Conservation (phyloP, 2,797 vertebrate species). For the Bradypus variegatus region DNA sequence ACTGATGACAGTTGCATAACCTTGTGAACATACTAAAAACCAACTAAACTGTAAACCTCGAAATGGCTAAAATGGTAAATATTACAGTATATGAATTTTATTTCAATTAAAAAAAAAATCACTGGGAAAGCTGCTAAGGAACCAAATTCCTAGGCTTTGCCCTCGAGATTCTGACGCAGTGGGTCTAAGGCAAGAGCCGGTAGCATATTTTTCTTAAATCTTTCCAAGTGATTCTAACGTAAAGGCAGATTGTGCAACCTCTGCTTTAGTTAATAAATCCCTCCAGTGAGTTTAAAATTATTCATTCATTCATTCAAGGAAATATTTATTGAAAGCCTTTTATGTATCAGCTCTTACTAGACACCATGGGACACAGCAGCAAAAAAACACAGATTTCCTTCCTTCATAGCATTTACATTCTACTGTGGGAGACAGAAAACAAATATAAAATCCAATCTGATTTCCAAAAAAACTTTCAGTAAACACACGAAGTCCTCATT, state of each 20-base stretch:
- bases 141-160: neutral
- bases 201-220: neutral
- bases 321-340: conserved; percentile 16
- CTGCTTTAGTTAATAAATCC: neutral
- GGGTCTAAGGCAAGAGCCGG: neutral
- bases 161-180: neutral
- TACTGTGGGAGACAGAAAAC: neutral
- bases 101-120: neutral
- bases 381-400: neutral
- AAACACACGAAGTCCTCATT: neutral
- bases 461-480: neutral
- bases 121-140: neutral
- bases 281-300: neutral
- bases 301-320: neutral
- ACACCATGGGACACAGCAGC: neutral
- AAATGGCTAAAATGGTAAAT: neutral
- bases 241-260: neutral
- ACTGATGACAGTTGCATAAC: neutral
- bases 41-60: too few relatives aligned
- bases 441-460: neutral
- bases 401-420: neutral
- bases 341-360: neutral
- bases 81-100: neutral
- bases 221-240: neutral
- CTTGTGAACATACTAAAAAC: neutral